These are phyloP conservation scores for Nemapogon koenigi DNA, from an alignment of 2,888 invertebrate genomes.

Conservation along the genomic window DNA sequence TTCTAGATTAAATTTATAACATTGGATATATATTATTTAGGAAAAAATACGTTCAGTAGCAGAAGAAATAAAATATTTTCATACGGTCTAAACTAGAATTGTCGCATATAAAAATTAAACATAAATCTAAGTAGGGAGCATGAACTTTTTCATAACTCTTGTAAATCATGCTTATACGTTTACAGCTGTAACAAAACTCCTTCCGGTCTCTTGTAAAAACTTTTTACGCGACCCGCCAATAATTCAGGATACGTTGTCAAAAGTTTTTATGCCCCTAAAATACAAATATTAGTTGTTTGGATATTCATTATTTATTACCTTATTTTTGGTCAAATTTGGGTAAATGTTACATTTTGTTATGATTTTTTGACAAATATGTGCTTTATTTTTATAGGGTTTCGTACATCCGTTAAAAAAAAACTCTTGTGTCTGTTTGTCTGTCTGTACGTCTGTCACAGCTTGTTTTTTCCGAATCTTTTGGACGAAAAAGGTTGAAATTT, in stretches of 20 bases:
- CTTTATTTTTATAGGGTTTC: too few species aligned
- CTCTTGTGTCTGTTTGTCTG: too few species aligned
- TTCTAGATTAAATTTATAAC: neutral
- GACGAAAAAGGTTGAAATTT: too few species aligned
- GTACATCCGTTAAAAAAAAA: too few species aligned
- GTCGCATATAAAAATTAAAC: neutral
- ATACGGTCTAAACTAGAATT: neutral
- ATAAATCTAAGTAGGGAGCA: slow-evolving; percentile 11
- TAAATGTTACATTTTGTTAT: too few species aligned
- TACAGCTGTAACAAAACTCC: slow-evolving; percentile 45
- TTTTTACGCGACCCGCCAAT: slow-evolving; percentile 40
- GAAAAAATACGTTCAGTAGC: neutral
- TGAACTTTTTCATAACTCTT: slow-evolving; percentile 39
- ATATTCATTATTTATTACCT: slow-evolving; percentile 33
- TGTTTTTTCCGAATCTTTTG: too few species aligned
- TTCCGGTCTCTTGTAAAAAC: slow-evolving; percentile 30
- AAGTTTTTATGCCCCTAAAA: slow-evolving; percentile 40
- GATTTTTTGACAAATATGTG: too few species aligned
- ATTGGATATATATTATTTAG: too few species aligned
- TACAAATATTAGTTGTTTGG: slow-evolving; percentile 35
- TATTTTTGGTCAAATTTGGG: slow-evolving; percentile 27
- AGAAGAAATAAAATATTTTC: neutral
- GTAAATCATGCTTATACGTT: slow-evolving; percentile 51
- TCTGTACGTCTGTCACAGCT: too few species aligned
- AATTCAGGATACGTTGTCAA: slow-evolving; percentile 43